Evolutionary conservation across 2,113 vertebrate genomes (phyloP).

Genomic region (Pedetes capensis): DNA sequence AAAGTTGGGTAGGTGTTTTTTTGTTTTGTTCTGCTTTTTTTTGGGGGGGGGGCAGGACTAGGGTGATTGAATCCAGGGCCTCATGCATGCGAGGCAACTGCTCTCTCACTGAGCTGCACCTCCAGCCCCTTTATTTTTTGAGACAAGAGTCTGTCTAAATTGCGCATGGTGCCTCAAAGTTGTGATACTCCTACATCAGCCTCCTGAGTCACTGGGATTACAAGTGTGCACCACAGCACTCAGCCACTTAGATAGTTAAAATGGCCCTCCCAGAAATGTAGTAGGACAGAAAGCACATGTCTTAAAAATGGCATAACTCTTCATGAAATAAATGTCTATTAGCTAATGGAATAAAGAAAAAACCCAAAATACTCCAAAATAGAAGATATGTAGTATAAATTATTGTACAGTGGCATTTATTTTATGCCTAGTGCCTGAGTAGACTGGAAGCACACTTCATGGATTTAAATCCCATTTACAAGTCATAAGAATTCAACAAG

Average conservation of each 20-base stretch:
- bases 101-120: too few relatives aligned
- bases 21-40: too few relatives aligned
- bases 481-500: not conserved
- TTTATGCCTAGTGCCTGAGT: not conserved
- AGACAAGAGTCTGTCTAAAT: too few relatives aligned
- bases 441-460: not conserved
- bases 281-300: not conserved
- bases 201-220: too few relatives aligned
- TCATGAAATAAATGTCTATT: slow-evolving; percentile 1
- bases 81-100: too few relatives aligned
- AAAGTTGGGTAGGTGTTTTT: too few relatives aligned
- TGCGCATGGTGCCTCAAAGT: too few relatives aligned
- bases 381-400: not conserved
- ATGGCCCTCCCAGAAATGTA: not conserved
- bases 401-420: not conserved
- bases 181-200: too few relatives aligned
- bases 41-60: too few relatives aligned
- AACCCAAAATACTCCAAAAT: not conserved
- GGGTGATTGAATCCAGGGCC: too few relatives aligned
- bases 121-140: too few relatives aligned
- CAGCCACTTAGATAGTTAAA: slow-evolving; percentile 18
- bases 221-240: too few relatives aligned
- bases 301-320: not conserved
- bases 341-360: not conserved
- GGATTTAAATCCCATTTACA: not conserved